Evolutionary conservation across 2,113 vertebrate species (phyloP).

Genomic region (Leuciscus idus): DNA sequence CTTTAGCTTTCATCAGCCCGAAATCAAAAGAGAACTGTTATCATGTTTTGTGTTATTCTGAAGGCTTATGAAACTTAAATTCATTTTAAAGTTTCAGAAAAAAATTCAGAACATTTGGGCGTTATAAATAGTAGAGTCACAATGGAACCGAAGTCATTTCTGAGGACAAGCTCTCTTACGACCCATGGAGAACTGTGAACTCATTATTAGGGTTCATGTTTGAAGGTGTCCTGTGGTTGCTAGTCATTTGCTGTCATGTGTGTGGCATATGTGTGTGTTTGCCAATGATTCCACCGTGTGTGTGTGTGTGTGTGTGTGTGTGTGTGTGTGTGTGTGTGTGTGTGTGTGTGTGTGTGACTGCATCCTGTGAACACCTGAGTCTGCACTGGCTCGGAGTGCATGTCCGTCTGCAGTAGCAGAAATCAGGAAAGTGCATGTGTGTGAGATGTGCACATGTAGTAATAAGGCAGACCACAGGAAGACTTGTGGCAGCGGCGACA

Average conservation of each 20-base stretch:
- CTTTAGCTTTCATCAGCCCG: too few relatives aligned
- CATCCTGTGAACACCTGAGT: conserved; percentile 24
- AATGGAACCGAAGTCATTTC: neutral
- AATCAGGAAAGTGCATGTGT: conserved; percentile 13
- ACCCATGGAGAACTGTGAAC: neutral
- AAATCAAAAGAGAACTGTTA: too few relatives aligned
- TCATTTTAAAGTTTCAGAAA: neutral
- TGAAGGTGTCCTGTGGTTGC: neutral
- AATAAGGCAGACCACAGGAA: conserved; percentile 43
- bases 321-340: neutral
- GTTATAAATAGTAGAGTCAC: neutral
- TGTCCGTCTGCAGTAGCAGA: conserved; percentile 5
- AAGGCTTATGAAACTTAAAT: too few relatives aligned
- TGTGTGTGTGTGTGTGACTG: neutral
- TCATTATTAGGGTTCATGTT: neutral
- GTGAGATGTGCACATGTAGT: neutral
- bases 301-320: neutral
- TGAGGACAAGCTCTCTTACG: neutral
- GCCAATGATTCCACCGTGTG: too few relatives aligned
- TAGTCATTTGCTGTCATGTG: neutral
- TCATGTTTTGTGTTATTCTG: too few relatives aligned
- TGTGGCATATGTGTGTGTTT: neutral
- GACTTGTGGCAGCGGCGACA: conserved; percentile 58
- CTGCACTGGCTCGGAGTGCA: neutral
- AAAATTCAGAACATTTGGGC: neutral